phyloP scores from a whole-genome alignment of 2,113 vertebrate genomes.

The Tiliqua scincoides region DNA sequence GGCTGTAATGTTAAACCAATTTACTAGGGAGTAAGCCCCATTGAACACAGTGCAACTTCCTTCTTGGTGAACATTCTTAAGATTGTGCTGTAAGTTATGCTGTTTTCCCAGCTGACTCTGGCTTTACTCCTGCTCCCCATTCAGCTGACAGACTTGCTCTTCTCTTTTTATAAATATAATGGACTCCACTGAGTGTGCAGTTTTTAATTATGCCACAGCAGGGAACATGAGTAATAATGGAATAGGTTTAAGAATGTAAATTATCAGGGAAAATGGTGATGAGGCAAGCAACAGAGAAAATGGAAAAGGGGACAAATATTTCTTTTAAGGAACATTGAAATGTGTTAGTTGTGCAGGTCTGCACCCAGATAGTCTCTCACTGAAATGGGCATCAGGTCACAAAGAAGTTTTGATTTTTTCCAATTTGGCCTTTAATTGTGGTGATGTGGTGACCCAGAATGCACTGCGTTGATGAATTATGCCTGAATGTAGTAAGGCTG shows the following conservation, averaged over 20 bases:
- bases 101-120: neutral
- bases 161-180: neutral
- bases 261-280: neutral
- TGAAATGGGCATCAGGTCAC: neutral
- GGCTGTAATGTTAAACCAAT: too few relatives aligned
- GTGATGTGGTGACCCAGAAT: neutral
- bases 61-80: too few relatives aligned
- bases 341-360: neutral
- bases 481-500: neutral
- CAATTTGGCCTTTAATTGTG: conserved; percentile 2
- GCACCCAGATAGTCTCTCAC: neutral
- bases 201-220: conserved; percentile 8
- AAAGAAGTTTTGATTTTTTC: conserved; percentile 8
- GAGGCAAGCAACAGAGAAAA: conserved; percentile 1
- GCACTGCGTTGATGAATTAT: neutral
- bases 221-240: neutral
- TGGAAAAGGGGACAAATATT: neutral
- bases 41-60: too few relatives aligned
- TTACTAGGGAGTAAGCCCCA: too few relatives aligned
- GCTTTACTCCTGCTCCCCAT: neutral
- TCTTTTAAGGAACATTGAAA: neutral
- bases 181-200: neutral
- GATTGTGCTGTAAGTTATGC: too few relatives aligned
- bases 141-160: neutral
- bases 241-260: neutral